phyloP scores from a whole-genome alignment of 2,113 vertebrate genomes.

The Gobiocypris rarus region DNA sequence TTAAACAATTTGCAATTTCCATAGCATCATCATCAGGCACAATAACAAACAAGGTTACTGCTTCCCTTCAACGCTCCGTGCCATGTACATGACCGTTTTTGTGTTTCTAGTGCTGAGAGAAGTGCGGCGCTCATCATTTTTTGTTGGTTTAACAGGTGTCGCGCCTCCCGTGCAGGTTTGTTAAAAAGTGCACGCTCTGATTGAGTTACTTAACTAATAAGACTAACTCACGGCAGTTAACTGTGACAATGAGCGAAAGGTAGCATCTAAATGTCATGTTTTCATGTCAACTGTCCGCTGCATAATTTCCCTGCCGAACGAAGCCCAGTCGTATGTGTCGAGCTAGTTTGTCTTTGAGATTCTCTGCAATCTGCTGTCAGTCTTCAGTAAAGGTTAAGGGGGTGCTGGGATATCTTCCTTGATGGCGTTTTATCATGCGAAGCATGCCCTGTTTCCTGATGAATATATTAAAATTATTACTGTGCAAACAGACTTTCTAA shows the following conservation, averaged over 20 bases:
- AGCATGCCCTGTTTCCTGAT: conserved; percentile 85
- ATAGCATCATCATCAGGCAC: conserved; percentile 75
- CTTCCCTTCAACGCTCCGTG: conserved; percentile 58
- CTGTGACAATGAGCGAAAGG: conserved; percentile 46
- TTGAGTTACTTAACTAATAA: conserved; percentile 58
- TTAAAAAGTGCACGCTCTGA: conserved; percentile 49
- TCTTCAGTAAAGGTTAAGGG: conserved; percentile 78
- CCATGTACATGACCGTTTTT: conserved; percentile 52
- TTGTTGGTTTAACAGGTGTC: conserved; percentile 17
- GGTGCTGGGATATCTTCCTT: conserved; percentile 79
- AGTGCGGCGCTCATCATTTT: conserved; percentile 42
- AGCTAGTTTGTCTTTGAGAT: conserved; percentile 69
- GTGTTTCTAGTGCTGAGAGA: conserved; percentile 41
- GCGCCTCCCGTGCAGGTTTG: conserved; percentile 27
- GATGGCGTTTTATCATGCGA: conserved; percentile 84
- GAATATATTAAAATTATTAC: conserved; percentile 90
- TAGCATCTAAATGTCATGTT: conserved; percentile 54
- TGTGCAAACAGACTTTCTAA: conserved; percentile 89
- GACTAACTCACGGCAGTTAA: conserved; percentile 41
- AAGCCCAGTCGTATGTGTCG: conserved; percentile 56
- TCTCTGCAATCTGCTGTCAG: conserved; percentile 71
- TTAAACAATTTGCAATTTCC: conserved; percentile 83
- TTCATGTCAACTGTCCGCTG: conserved; percentile 50
- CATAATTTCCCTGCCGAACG: conserved; percentile 49
- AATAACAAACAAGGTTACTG: conserved; percentile 78